Conservation (phyloP, 2,888 invertebrate genomes). For the Drosophila maculinotata region DNA sequence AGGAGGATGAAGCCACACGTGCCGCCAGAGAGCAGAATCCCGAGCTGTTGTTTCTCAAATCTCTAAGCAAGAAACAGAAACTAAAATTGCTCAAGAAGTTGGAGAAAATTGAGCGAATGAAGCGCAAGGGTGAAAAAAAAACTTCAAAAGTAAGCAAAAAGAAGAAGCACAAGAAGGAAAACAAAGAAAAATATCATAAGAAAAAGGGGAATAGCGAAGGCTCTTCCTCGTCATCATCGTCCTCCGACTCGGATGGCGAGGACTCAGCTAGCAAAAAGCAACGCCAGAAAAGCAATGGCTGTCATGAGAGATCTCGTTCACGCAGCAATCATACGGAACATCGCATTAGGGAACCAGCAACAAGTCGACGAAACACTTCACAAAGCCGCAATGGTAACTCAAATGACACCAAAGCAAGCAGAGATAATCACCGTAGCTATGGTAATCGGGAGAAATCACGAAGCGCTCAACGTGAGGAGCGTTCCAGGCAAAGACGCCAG, state of each 20-base stretch:
- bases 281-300: slow-evolving; percentile 9
- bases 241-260: slow-evolving; percentile 49
- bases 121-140: slow-evolving; percentile 60
- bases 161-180: slow-evolving; percentile 61
- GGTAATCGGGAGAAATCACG: slow-evolving; percentile 39
- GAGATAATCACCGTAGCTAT: slow-evolving; percentile 24
- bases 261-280: slow-evolving; percentile 22
- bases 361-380: slow-evolving; percentile 5
- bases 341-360: not conserved
- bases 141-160: slow-evolving; percentile 49
- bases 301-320: slow-evolving; percentile 30
- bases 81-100: slow-evolving; percentile 93
- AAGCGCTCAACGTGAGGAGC: slow-evolving; percentile 40
- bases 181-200: slow-evolving; percentile 63
- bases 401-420: slow-evolving; percentile 16
- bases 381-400: slow-evolving; percentile 10
- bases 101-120: slow-evolving; percentile 88
- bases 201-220: slow-evolving; percentile 30
- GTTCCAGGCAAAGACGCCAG: slow-evolving; percentile 44
- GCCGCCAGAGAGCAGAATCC: slow-evolving; percentile 84
- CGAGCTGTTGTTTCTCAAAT: slow-evolving; percentile 93
- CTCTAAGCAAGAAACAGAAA: slow-evolving; percentile 94
- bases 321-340: slow-evolving; percentile 24
- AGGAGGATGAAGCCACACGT: slow-evolving; percentile 65
- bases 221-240: slow-evolving; percentile 44